Percentiles rank a stretch among this genome's conserved stretches.
These are phyloP conservation scores for Diplolepis rosae DNA, from an alignment of 2,888 invertebrate species.

Conservation along the genomic window DNA sequence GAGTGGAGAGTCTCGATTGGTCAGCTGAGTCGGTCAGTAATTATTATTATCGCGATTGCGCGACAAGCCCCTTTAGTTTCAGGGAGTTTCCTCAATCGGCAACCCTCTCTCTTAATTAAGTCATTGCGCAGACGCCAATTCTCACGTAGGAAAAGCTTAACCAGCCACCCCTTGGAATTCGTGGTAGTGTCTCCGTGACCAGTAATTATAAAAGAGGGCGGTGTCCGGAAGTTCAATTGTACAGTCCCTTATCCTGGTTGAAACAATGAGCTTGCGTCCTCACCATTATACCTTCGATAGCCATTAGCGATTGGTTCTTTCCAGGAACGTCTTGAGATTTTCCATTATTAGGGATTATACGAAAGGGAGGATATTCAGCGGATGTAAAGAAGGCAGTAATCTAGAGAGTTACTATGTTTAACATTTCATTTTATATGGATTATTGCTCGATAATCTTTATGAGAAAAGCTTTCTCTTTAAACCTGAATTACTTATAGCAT, in stretches of 20 bases:
- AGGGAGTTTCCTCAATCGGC: constrained; percentile 62
- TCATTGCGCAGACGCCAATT: constrained; percentile 49
- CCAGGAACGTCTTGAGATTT: constrained; percentile 18
- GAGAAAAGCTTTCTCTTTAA: too few species aligned
- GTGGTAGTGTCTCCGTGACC: constrained; percentile 52
- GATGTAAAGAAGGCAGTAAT: not conserved
- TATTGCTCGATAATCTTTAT: not conserved
- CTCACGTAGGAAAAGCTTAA: constrained; percentile 52
- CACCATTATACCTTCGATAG: constrained; percentile 17
- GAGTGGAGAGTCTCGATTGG: not conserved
- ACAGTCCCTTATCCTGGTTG: constrained; percentile 4
- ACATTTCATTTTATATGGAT: not conserved
- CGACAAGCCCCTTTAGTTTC: constrained; percentile 42
- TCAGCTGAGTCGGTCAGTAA: constrained; percentile 41
- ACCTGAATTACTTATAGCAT: too few species aligned
- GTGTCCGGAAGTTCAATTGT: constrained; percentile 41
- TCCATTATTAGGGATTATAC: constrained; percentile 15
- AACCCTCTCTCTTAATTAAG: constrained; percentile 69
- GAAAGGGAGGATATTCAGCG: not conserved
- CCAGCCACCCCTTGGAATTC: constrained; percentile 52
- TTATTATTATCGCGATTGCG: constrained; percentile 65
- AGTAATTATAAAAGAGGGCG: constrained; percentile 67
- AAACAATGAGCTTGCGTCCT: constrained; percentile 28
- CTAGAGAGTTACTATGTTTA: not conserved
- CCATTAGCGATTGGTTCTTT: constrained; percentile 9